These are phyloP conservation scores for Gerris lacustris DNA, from an alignment of 2,888 invertebrate genomes.

Conservation along the genomic window DNA sequence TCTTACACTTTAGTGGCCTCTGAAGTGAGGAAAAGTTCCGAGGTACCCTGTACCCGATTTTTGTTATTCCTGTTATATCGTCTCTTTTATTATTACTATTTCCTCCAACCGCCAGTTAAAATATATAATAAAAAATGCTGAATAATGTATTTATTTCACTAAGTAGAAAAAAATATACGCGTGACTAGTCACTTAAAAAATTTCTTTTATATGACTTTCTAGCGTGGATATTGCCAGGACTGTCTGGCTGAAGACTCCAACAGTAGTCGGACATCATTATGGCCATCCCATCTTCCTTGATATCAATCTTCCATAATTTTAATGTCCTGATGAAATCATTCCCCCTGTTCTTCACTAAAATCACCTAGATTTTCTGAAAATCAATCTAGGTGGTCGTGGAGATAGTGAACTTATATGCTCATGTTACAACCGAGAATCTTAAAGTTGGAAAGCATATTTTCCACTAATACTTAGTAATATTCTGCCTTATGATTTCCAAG, in stretches of 20 bases:
- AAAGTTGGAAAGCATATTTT: not conserved
- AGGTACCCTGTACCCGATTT: no score
- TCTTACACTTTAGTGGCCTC: no score
- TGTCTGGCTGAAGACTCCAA: not conserved
- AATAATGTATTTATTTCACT: no score
- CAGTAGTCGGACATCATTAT: constrained; percentile 9
- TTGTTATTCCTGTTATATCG: no score
- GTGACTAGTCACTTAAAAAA: not conserved
- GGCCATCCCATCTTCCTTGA: constrained; percentile 12
- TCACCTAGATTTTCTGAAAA: constrained; percentile 34
- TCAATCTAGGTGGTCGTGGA: constrained; percentile 34
- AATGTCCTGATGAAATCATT: constrained; percentile 11
- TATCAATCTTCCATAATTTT: constrained; percentile 5
- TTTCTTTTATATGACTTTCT: not conserved
- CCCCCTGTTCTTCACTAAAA: constrained; percentile 11
- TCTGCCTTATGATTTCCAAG: constrained; percentile 8
- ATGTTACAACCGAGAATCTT: constrained; percentile 32
- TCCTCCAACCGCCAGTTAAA: no score
- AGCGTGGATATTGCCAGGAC: not conserved
- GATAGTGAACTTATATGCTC: constrained; percentile 35
- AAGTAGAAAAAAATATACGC: no score
- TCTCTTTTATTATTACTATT: no score
- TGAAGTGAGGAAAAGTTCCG: no score
- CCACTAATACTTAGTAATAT: not conserved
- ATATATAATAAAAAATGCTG: no score